phyloP scores from a whole-genome alignment of 2,888 invertebrate species.

The Oscheius sp. region DNA sequence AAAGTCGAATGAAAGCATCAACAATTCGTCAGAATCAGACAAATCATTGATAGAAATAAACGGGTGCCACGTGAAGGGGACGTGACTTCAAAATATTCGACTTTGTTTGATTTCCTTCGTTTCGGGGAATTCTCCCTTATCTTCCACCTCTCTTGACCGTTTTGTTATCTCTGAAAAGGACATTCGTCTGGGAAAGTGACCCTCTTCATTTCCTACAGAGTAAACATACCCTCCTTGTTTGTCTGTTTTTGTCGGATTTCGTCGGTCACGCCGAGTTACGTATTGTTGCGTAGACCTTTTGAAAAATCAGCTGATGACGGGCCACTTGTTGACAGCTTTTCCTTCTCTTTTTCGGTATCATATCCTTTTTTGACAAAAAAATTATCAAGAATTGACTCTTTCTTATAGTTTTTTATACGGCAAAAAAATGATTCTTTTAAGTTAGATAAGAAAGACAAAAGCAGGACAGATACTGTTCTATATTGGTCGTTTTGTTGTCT shows the following conservation, averaged over 20 bases:
- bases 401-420: too few species aligned
- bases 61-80: conserved; percentile 5
- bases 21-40: too few species aligned
- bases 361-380: too few species aligned
- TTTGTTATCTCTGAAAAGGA: not conserved
- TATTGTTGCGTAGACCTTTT: conserved; percentile 10
- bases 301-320: conserved; percentile 14
- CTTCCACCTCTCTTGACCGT: not conserved
- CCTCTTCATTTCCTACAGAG: not conserved
- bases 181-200: not conserved
- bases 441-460: too few species aligned
- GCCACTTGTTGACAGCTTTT: conserved; percentile 9
- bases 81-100: conserved; percentile 8
- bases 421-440: too few species aligned
- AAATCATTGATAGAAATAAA: not conserved
- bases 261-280: not conserved
- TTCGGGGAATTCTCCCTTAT: conserved; percentile 9
- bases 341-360: not conserved
- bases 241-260: not conserved
- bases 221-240: not conserved
- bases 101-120: not conserved
- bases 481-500: too few species aligned
- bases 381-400: too few species aligned
- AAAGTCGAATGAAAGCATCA: too few species aligned
- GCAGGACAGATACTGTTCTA: too few species aligned